A percentile compares a stretch with the other conserved stretches of the same genome.
phyloP scores from a whole-genome alignment of 2,113 vertebrate species.

The Antechinus stuartii region DNA sequence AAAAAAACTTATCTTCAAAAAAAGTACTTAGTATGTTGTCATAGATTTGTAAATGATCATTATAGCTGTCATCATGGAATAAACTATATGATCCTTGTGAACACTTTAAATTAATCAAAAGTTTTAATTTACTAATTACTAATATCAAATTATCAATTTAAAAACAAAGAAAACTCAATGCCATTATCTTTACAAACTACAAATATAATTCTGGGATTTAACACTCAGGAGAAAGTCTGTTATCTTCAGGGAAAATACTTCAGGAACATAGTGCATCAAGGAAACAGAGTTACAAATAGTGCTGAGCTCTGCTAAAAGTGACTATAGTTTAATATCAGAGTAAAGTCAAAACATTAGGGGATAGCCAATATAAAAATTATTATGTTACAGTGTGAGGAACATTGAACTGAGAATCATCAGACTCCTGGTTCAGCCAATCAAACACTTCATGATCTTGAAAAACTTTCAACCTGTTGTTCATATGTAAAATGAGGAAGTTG shows the following conservation, averaged over 20 bases:
- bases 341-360: background rate
- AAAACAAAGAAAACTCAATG: background rate
- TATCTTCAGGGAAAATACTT: background rate
- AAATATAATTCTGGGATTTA: background rate
- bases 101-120: background rate
- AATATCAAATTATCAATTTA: background rate
- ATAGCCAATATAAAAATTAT: background rate
- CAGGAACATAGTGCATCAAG: background rate
- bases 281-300: background rate
- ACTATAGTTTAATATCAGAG: background rate
- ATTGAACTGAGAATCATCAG: background rate
- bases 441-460: background rate
- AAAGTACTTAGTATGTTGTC: background rate
- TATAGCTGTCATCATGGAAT: too few species aligned
- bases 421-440: background rate
- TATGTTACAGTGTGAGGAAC: background rate
- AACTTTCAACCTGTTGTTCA: background rate
- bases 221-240: background rate
- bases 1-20: background rate
- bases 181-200: background rate
- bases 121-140: background rate
- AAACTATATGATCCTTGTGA: background rate
- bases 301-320: background rate
- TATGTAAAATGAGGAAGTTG: background rate
- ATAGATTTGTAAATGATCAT: background rate